phyloP scores from a whole-genome alignment of 2,113 vertebrate species.

The Lepus timidus region DNA sequence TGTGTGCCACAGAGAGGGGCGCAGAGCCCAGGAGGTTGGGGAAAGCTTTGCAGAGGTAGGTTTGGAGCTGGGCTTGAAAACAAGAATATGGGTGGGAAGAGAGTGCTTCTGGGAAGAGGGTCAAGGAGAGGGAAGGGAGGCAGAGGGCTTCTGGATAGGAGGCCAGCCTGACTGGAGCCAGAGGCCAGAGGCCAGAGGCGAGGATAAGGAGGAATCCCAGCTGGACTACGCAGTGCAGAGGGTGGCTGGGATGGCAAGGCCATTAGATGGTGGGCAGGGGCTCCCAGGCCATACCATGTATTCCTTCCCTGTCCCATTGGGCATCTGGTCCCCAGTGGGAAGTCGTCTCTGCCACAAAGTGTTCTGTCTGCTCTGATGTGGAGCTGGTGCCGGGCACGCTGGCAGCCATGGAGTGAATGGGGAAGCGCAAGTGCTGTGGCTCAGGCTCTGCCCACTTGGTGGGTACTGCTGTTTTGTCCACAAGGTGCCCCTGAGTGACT shows the following conservation, averaged over 20 bases:
- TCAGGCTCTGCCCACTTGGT: not conserved
- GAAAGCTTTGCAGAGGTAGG: not conserved
- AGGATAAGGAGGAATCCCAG: not conserved
- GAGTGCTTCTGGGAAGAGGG: not conserved
- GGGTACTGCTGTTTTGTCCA: not conserved
- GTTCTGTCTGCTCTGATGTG: not conserved
- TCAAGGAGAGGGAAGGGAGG: not conserved
- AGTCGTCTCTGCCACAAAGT: accelerated
- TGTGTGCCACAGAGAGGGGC: accelerated
- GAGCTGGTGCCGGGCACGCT: not conserved
- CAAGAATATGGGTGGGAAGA: not conserved
- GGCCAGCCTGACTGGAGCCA: not conserved
- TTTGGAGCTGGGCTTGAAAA: not conserved
- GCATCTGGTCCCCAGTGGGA: not conserved
- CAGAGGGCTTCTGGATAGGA: not conserved
- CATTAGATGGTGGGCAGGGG: not conserved
- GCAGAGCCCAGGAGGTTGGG: not conserved
- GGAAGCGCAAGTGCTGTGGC: not conserved
- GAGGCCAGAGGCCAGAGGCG: not conserved
- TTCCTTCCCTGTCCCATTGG: accelerated
- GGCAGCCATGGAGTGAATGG: accelerated
- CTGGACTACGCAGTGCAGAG: too few relatives aligned
- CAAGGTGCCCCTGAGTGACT: not conserved
- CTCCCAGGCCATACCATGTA: not conserved
- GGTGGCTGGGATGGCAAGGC: not conserved